Evolutionary conservation across 2,888 invertebrate genomes (phyloP), one percentile per base, ranked within the genome.

Genomic region (Xestia xanthographa): DNA sequence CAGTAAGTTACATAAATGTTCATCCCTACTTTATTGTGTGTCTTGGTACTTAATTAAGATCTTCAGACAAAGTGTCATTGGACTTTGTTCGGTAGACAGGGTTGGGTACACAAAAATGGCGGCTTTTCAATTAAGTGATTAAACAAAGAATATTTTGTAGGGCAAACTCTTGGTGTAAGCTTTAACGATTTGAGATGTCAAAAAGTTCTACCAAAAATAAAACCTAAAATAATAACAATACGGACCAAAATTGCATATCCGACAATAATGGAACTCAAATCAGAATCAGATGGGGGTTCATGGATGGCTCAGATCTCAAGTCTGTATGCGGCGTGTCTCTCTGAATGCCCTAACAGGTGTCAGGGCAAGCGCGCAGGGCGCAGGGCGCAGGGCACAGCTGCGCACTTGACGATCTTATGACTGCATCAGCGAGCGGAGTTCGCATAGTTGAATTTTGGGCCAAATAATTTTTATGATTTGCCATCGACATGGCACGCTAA

Each of bases 71-170:
- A 38, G 63, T 41, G 56, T 78, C 56, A n/a, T 41, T 71, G 41
- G 41, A 78, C 65, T 79, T 78, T 65, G 48, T 34, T 65, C 65
- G 2, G 34, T 9, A 50, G 22, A 29, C 45, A 50, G 34, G 17
- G 60, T 45, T 67, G 50, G 0, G 34, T 62, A 68, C 53, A 77
- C 68, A 34, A 63, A 68, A 78, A 78, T 58, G 71, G 79, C 48
- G 48, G 62, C 26, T 45, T 69, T 63, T 63, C 34, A 77, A 68
- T 77, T 77, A 68, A 53, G 50, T n/a, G 34, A 34, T 41, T 58
- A 48, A 75, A 58, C 45, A 58, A 66, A 26, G 17, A 60, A 11
- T 50, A 26, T 75, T 76, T 68, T 62, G 43, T 14, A 12, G 11
- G 41, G 8, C 34, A 3, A 5, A 12, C 5, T 12, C 12, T 22